Conservation (phyloP, 2,888 invertebrate genomes). For the Heteromurus nitidus region DNA sequence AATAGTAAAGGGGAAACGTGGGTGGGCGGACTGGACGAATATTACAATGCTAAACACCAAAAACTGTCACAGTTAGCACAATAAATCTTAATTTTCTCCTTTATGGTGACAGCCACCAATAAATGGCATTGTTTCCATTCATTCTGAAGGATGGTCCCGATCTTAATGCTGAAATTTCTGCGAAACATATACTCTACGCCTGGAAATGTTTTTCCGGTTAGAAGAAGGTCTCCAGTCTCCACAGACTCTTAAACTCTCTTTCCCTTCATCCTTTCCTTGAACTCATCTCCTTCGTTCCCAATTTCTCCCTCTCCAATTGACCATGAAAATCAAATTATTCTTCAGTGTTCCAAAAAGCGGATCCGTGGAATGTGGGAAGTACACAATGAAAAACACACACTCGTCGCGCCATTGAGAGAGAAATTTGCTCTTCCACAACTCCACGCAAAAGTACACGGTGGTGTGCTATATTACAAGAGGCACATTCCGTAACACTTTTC, state of each 20-base stretch:
- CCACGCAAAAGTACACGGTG: background rate
- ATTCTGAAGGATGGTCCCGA: slow-evolving; percentile 44
- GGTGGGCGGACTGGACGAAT: slow-evolving; percentile 42
- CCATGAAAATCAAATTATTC: slow-evolving; percentile 21
- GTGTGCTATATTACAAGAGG: too few relatives aligned
- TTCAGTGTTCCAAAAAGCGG: background rate
- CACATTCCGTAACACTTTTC: too few relatives aligned
- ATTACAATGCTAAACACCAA: slow-evolving; percentile 64
- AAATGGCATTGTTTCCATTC: slow-evolving; percentile 71
- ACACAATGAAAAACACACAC: background rate
- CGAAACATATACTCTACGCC: background rate
- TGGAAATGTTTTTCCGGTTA: background rate
- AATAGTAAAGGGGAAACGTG: slow-evolving; percentile 30
- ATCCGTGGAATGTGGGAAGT: background rate
- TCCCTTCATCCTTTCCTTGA: background rate
- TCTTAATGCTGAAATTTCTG: slow-evolving; percentile 52
- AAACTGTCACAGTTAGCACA: slow-evolving; percentile 67
- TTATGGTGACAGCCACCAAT: slow-evolving; percentile 70
- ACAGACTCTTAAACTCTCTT: too few relatives aligned
- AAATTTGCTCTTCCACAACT: too few relatives aligned
- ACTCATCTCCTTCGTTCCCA: too few relatives aligned
- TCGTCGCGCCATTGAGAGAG: background rate
- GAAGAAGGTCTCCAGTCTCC: background rate
- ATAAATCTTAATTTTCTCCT: slow-evolving; percentile 71
- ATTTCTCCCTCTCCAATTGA: background rate